Evolutionary conservation across 2,113 vertebrate genomes (phyloP).

Genomic region (Cyanoderma ruficeps): DNA sequence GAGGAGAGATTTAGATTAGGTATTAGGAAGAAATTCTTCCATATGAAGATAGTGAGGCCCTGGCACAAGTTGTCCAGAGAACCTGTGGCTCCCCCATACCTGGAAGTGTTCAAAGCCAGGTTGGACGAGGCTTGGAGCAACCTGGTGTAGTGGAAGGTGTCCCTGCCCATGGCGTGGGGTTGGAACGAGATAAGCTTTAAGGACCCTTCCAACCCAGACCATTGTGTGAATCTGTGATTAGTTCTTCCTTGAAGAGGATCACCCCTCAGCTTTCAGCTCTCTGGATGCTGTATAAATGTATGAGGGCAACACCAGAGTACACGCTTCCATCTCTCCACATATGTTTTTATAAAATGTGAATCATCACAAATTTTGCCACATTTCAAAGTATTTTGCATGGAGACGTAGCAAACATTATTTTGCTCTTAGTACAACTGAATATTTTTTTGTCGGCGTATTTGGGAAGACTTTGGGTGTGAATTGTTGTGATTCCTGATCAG

Average conservation of each 20-base stretch:
- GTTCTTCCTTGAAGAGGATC: background rate
- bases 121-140: rapidly evolving
- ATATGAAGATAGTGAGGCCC: background rate
- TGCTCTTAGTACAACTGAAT: background rate
- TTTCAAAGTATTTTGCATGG: background rate
- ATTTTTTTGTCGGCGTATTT: background rate
- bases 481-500: background rate
- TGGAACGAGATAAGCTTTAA: background rate
- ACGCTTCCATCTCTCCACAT: rapidly evolving
- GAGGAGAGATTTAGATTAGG: background rate
- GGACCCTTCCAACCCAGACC: background rate
- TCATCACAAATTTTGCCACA: background rate
- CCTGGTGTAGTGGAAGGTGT: background rate
- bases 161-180: no score
- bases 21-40: background rate
- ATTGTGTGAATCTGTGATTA: background rate
- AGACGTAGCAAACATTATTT: background rate
- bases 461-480: background rate
- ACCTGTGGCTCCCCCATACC: background rate
- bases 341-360: background rate
- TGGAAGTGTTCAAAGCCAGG: background rate
- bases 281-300: background rate
- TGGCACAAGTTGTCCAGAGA: background rate
- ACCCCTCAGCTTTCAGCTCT: background rate
- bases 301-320: background rate